These are phyloP conservation scores for Esox niger DNA, from an alignment of 2,113 vertebrate genomes.

Conservation along the genomic window DNA sequence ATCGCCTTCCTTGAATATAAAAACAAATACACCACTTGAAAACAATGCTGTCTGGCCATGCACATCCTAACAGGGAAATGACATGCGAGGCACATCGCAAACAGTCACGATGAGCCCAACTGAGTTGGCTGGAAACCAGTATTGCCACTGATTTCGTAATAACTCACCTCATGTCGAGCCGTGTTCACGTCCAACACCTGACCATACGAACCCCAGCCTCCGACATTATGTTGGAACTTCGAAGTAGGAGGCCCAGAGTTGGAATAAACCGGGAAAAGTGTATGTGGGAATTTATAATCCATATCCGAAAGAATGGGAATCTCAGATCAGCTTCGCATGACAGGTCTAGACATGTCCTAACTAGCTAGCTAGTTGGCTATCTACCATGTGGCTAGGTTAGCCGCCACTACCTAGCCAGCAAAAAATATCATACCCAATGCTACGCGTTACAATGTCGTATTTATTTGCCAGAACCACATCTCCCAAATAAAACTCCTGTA, in stretches of 20 bases:
- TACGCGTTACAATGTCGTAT: neutral
- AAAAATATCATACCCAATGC: too few species aligned
- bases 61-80: too few species aligned
- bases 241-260: constrained; percentile 51
- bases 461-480: neutral
- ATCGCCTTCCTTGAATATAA: neutral
- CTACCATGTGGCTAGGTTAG: neutral
- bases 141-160: neutral
- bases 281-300: constrained; percentile 60
- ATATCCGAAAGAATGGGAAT: constrained; percentile 28
- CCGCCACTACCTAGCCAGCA: too few species aligned
- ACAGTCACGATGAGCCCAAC: neutral
- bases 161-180: constrained; percentile 46
- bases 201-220: constrained; percentile 59
- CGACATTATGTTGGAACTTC: constrained; percentile 6
- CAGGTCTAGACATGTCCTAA: neutral
- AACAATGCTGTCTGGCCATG: too few species aligned
- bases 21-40: neutral
- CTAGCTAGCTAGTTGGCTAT: too few species aligned
- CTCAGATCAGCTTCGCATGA: neutral
- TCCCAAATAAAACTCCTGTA: neutral
- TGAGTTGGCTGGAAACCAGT: neutral
- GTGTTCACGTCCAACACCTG: constrained; percentile 10
- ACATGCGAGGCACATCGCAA: too few species aligned
- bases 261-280: constrained; percentile 63